These are phyloP conservation scores for Alitta virens DNA, from an alignment of 2,888 invertebrate genomes.

Conservation along the genomic window DNA sequence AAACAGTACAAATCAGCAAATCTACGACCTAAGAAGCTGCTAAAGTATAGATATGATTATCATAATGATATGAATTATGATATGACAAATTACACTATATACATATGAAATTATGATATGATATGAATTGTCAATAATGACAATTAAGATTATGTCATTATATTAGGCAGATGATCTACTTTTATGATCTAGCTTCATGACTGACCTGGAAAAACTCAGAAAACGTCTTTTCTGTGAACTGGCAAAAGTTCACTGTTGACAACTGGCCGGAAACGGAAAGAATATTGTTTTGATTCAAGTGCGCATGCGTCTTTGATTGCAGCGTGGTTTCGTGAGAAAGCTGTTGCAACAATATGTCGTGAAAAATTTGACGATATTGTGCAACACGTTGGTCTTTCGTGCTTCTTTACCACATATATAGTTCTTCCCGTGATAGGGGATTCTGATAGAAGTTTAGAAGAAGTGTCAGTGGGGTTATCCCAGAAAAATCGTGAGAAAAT, in stretches of 20 bases:
- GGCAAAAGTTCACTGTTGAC: not conserved
- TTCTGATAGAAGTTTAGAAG: not conserved
- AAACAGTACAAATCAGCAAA: too few relatives aligned
- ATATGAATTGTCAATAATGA: not conserved
- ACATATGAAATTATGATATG: not conserved
- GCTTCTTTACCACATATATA: too few relatives aligned
- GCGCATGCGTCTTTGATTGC: not conserved
- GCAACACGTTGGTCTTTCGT: too few relatives aligned
- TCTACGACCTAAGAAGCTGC: too few relatives aligned
- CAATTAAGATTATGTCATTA: not conserved
- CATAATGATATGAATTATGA: too few relatives aligned
- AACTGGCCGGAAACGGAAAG: conserved; percentile 8
- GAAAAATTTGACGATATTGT: too few relatives aligned
- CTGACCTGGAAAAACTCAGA: too few relatives aligned
- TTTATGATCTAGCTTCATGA: too few relatives aligned
- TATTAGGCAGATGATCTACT: too few relatives aligned
- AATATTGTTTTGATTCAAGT: conserved; percentile 6
- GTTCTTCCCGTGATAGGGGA: not conserved
- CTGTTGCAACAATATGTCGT: not conserved
- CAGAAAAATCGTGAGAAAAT: not conserved
- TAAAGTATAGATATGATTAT: too few relatives aligned
- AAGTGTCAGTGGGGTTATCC: not conserved
- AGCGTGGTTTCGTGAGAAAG: not conserved
- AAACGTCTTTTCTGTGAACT: too few relatives aligned
- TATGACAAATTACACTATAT: too few relatives aligned